These are phyloP conservation scores for Melolontha melolontha DNA, from an alignment of 2,888 invertebrate genomes.

Conservation along the genomic window DNA sequence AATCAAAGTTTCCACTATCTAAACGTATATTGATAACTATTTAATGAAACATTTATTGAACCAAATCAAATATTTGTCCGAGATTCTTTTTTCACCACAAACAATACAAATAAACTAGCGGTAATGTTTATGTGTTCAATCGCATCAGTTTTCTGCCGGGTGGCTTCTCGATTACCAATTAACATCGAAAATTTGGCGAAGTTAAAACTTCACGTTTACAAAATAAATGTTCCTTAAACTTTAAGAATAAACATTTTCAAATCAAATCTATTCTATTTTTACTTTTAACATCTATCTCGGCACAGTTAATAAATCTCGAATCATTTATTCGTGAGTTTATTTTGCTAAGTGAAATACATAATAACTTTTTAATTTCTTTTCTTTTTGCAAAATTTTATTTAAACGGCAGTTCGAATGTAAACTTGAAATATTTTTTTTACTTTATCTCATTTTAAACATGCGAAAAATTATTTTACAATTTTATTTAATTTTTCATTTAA, in stretches of 20 bases:
- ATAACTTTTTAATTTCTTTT: too few species aligned
- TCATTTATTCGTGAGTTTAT: not conserved
- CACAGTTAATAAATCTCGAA: slow-evolving; percentile 17
- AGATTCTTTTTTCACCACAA: not conserved
- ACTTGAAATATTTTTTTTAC: too few species aligned
- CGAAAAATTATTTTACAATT: too few species aligned
- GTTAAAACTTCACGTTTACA: slow-evolving; percentile 4
- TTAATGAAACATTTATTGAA: slow-evolving; percentile 12
- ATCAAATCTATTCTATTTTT: slow-evolving; percentile 11
- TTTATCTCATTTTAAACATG: too few species aligned
- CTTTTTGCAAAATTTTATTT: too few species aligned
- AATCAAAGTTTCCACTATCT: not conserved
- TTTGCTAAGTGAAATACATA: too few species aligned
- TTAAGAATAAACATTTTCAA: slow-evolving; percentile 2
- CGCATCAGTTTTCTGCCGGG: not conserved
- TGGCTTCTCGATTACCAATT: not conserved
- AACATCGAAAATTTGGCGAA: not conserved
- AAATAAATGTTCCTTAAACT: slow-evolving; percentile 12
- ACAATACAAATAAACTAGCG: slow-evolving; percentile 14
- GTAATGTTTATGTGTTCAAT: slow-evolving; percentile 10
- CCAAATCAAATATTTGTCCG: slow-evolving; percentile 9
- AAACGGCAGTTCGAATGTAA: too few species aligned
- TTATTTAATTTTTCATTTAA: too few species aligned
- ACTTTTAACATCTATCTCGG: slow-evolving; percentile 4
- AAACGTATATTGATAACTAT: slow-evolving; percentile 5